Conservation (phyloP, 2,888 invertebrate species). For the Steromphala cineraria region DNA sequence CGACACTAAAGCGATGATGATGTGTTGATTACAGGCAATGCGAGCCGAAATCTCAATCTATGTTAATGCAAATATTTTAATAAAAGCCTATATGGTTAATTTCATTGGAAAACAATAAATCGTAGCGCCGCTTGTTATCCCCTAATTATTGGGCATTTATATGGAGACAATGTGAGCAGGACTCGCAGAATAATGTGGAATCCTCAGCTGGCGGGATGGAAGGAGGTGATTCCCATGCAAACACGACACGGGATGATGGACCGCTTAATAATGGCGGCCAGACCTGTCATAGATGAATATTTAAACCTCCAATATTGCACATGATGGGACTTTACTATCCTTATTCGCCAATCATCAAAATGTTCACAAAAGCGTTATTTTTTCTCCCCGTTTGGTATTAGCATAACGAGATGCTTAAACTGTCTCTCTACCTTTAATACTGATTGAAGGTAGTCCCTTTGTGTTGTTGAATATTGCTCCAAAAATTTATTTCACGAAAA, state of each 20-base stretch:
- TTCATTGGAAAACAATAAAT: slow-evolving; percentile 17
- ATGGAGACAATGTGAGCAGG: background rate
- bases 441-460: no score
- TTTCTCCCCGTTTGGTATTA: no score
- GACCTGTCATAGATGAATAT: slow-evolving; percentile 15
- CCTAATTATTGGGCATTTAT: slow-evolving; percentile 12
- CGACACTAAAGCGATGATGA: no score
- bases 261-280: background rate
- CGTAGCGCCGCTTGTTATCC: background rate
- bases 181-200: background rate
- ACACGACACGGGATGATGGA: slow-evolving; percentile 1
- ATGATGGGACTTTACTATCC: slow-evolving; percentile 10
- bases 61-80: no score
- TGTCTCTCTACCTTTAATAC: no score
- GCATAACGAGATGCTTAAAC: no score
- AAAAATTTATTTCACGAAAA: no score
- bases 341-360: background rate
- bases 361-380: no score
- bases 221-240: slow-evolving; percentile 7
- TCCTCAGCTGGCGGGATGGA: background rate
- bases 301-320: background rate
- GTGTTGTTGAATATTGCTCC: no score
- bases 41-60: no score
- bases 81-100: no score
- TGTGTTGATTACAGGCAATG: no score